These are phyloP conservation scores for Sipha flava DNA, from an alignment of 1,140 invertebrate genomes.

Conservation along the genomic window DNA sequence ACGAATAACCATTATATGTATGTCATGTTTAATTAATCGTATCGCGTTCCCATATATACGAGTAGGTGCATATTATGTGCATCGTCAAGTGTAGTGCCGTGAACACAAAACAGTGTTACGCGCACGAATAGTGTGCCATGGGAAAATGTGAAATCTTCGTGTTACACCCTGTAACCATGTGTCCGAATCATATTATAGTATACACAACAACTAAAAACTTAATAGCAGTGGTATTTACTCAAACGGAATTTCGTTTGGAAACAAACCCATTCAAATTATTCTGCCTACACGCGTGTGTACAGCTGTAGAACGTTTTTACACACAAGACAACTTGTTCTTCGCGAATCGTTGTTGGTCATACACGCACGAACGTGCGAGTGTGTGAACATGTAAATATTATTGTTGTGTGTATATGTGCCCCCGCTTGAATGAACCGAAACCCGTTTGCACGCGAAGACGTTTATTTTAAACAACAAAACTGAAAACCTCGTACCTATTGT, in stretches of 20 bases:
- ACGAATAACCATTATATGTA: too few relatives aligned
- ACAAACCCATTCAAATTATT: neutral
- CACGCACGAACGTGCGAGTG: neutral
- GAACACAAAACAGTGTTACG: too few relatives aligned
- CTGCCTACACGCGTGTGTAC: neutral
- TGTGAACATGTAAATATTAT: conserved; percentile 6
- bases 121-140: too few relatives aligned
- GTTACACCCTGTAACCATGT: too few relatives aligned
- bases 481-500: neutral
- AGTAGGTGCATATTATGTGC: too few relatives aligned
- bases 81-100: too few relatives aligned
- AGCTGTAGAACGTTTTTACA: too few relatives aligned
- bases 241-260: neutral
- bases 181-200: too few relatives aligned
- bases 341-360: too few relatives aligned
- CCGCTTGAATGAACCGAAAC: conserved; percentile 1
- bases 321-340: neutral
- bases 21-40: too few relatives aligned
- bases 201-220: neutral
- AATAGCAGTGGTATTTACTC: neutral
- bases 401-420: neutral
- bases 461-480: neutral
- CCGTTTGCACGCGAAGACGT: neutral
- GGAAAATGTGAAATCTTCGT: too few relatives aligned
- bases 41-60: too few relatives aligned